Base-by-base conservation (phyloP, 2,797 vertebrate species). In the Paratrypauchen microcephalus region DNA sequence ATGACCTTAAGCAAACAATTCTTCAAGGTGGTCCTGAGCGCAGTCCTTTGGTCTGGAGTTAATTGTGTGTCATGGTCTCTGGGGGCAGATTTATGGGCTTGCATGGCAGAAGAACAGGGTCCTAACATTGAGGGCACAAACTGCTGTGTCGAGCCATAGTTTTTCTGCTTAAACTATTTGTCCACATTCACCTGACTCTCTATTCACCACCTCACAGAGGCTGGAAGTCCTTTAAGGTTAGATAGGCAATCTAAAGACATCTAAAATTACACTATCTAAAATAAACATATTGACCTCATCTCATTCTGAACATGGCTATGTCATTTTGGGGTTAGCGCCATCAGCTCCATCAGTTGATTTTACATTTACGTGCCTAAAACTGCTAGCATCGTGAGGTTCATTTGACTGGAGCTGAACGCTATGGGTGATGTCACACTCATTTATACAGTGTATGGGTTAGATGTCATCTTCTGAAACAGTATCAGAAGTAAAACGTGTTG, bases 1-100 rank as follows among this genome's bases (percentile, higher is more conserved):
- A 68, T 71, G 74, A 82, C 76, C 76, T 83, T 75, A 78, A 68
- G 7, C 23, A 52, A 58, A 24, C 8, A 28, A 55, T 54, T 54
- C 32, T 28, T 66, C 52, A 68, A 56, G 52, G 66, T 56, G 52
- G 66, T 45, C 66, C 24, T 68, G 16, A 68, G 30, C 7, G 16
- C 8, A 19, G 32, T 68, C 55, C 55, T 68, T 52, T 65, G 63
- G 63, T 65, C 24, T 59, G 83, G 68, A 78, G 76, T 78, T 78
- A 80, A 85, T 85, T 87, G 72, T 69, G 72, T 86, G 82, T 78
- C 69, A 78, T 67, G 68, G 72, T 71, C 80, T 77, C 74, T 66
- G 74, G 70, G 76, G 75, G 69, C 69, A 80, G 73, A 79, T 84
- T 72, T 71, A 74, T 83, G 73, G 75, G 82, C 74, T 79, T 71